These are phyloP conservation scores for Meghimatium bilineatum DNA, from an alignment of 2,888 invertebrate genomes.

Conservation along the genomic window DNA sequence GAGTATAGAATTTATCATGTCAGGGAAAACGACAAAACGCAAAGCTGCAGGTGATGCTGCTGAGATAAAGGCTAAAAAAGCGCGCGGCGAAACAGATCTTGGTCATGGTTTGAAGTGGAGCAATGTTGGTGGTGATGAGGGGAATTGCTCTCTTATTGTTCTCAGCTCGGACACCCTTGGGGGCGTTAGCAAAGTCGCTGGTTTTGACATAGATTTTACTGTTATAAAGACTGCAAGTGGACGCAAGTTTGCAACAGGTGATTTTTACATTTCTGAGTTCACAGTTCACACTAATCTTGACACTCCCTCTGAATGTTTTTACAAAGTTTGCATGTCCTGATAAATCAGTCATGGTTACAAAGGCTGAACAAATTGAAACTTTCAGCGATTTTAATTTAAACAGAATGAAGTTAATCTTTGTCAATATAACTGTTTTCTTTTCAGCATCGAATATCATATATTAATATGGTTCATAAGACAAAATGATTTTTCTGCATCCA, in stretches of 20 bases:
- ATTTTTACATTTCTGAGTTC: not conserved
- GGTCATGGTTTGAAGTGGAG: constrained; percentile 64
- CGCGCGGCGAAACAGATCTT: constrained; percentile 70
- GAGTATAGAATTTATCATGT: too few relatives aligned
- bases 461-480: too few relatives aligned
- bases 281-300: too few relatives aligned
- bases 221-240: constrained; percentile 75
- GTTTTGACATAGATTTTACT: constrained; percentile 76
- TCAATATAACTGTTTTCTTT: too few relatives aligned
- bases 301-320: too few relatives aligned
- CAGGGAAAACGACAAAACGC: constrained; percentile 81
- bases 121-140: constrained; percentile 63
- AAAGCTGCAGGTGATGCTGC: constrained; percentile 71
- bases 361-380: too few relatives aligned
- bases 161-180: constrained; percentile 64
- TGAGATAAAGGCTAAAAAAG: constrained; percentile 65
- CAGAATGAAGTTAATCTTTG: too few relatives aligned
- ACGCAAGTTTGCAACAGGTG: constrained; percentile 72
- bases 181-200: constrained; percentile 71
- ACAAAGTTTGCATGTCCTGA: too few relatives aligned
- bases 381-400: too few relatives aligned
- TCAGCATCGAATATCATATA: too few relatives aligned
- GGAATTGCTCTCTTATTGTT: constrained; percentile 62
- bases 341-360: too few relatives aligned
- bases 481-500: too few relatives aligned